These are phyloP conservation scores for Phataginus tricuspis DNA, from an alignment of 2,797 vertebrate species.

Conservation along the genomic window DNA sequence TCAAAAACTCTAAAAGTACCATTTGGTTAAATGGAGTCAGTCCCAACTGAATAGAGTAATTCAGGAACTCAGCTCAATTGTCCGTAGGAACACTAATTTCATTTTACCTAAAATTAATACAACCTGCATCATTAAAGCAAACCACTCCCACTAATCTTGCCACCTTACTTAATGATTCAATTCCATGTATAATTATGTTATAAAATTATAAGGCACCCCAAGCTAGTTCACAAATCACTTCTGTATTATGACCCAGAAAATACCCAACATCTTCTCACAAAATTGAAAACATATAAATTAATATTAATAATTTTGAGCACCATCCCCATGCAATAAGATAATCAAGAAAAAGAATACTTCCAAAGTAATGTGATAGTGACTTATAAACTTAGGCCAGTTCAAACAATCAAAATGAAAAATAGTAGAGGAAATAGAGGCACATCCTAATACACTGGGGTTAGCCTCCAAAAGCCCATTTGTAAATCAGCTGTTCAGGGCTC, in stretches of 20 bases:
- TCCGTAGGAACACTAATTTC: conserved; percentile 61
- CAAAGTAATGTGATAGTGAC: neutral
- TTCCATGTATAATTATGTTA: conserved; percentile 47
- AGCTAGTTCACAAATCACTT: conserved; percentile 30
- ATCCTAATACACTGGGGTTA: neutral
- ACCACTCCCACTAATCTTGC: conserved; percentile 9
- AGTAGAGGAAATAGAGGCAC: neutral
- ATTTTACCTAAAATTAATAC: conserved; percentile 73
- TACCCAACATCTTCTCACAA: conserved; percentile 11
- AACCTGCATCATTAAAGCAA: conserved; percentile 39
- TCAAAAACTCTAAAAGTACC: conserved; percentile 59
- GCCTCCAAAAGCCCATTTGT: neutral
- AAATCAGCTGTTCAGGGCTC: neutral
- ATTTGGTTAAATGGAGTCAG: conserved; percentile 63
- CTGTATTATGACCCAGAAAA: conserved; percentile 52
- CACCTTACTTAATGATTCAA: conserved; percentile 46
- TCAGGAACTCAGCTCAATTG: conserved; percentile 52
- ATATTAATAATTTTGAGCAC: conserved; percentile 9
- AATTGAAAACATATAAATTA: conserved; percentile 35
- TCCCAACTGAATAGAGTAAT: conserved; percentile 67
- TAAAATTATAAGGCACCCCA: conserved; percentile 42
- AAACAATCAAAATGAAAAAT: neutral
- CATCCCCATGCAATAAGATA: neutral
- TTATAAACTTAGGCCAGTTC: neutral
- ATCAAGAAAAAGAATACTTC: neutral